Percentiles rank a stretch among this genome's conserved stretches.
phyloP scores from a whole-genome alignment of 2,113 vertebrate genomes.

The Leucopsar rothschildi region DNA sequence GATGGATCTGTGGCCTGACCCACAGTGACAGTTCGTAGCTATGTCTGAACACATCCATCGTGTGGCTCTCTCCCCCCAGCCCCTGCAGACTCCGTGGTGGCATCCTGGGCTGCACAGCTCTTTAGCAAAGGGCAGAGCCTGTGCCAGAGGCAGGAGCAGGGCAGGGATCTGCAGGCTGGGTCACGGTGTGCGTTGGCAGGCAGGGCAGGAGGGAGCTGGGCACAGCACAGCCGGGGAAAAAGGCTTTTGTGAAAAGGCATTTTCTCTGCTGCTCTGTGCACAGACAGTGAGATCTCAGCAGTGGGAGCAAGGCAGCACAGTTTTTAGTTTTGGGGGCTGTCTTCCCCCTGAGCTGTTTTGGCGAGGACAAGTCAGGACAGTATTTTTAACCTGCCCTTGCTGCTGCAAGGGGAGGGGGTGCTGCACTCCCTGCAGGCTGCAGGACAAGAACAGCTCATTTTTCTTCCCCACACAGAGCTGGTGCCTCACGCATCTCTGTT shows the following conservation, averaged over 20 bases:
- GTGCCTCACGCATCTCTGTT: not conserved
- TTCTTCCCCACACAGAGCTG: not conserved
- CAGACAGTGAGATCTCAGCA: not conserved
- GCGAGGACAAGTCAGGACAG: not conserved
- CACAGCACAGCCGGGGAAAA: not conserved
- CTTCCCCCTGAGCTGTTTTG: not conserved
- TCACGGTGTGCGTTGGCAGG: not conserved
- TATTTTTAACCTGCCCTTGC: not conserved
- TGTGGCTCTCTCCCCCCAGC: not conserved
- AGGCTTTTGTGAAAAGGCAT: not conserved
- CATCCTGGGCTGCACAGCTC: not conserved
- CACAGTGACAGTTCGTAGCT: conserved; percentile 17
- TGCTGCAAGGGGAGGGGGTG: not conserved
- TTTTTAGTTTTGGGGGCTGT: not conserved
- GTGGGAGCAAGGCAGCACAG: not conserved
- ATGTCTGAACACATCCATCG: conserved; percentile 23
- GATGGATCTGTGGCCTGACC: conserved; percentile 50
- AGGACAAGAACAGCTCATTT: not conserved
- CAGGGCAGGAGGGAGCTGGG: not conserved
- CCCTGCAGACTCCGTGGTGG: not conserved
- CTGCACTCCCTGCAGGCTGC: not conserved
- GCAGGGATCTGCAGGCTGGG: not conserved
- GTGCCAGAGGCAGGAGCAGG: not conserved
- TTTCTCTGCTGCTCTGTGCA: not conserved
- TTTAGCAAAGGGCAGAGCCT: conserved; percentile 34